Percentiles rank a stretch among this genome's conserved stretches.
These are phyloP conservation scores for Corythucha ciliata DNA, from an alignment of 2,888 invertebrate genomes.

Conservation along the genomic window DNA sequence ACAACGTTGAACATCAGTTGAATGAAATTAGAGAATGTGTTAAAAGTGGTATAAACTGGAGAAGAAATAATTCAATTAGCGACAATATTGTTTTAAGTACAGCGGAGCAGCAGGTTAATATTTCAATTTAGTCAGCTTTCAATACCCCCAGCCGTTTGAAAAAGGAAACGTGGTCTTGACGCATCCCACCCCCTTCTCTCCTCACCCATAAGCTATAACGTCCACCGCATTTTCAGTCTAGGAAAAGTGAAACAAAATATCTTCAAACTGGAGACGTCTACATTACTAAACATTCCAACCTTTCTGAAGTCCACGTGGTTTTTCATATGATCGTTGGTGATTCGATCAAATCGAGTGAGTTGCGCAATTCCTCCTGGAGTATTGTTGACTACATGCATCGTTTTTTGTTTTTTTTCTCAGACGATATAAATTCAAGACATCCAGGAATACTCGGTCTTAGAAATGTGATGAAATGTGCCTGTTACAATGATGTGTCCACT, in stretches of 20 bases:
- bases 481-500: constrained; percentile 85
- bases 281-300: constrained; percentile 82
- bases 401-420: constrained; percentile 43
- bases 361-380: background rate
- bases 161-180: too few species aligned
- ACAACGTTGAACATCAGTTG: constrained; percentile 74
- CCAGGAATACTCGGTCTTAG: constrained; percentile 88
- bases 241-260: constrained; percentile 48
- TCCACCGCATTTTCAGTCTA: constrained; percentile 40
- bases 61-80: constrained; percentile 29
- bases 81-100: constrained; percentile 33
- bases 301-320: constrained; percentile 87
- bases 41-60: constrained; percentile 47
- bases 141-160: background rate
- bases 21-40: constrained; percentile 55
- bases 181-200: too few species aligned
- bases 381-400: background rate
- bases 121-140: background rate
- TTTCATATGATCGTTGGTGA: constrained; percentile 94
- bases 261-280: constrained; percentile 77
- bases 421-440: constrained; percentile 92
- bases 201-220: too few species aligned
- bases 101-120: constrained; percentile 37
- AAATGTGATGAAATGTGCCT: constrained; percentile 91
- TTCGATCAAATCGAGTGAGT: constrained; percentile 47